These are phyloP conservation scores for Nasonia longicornis DNA, from an alignment of 1,140 invertebrate species.

Conservation along the genomic window DNA sequence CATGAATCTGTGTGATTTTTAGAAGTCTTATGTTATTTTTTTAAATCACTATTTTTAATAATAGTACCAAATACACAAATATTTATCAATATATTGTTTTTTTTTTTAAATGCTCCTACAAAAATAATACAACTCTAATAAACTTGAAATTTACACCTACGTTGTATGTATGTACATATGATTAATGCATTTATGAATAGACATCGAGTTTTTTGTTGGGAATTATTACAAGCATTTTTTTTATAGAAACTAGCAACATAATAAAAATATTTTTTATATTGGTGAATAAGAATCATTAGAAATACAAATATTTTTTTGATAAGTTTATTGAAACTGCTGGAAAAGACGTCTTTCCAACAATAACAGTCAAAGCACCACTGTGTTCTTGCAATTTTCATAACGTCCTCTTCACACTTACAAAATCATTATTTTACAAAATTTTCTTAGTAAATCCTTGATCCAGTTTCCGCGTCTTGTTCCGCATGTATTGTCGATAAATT, in stretches of 20 bases:
- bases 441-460: conserved; percentile 31
- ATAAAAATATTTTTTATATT: not conserved
- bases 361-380: conserved; percentile 42
- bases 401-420: conserved; percentile 34
- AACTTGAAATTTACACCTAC: no score
- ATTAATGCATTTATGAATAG: no score
- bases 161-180: no score
- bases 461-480: conserved; percentile 27
- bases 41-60: not conserved
- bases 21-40: not conserved
- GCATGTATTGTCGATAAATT: conserved; percentile 31
- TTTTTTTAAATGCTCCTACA: not conserved
- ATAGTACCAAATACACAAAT: not conserved
- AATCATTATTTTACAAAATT: conserved; percentile 46
- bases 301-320: conserved; percentile 26
- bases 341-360: conserved; percentile 34
- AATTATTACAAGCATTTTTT: not conserved
- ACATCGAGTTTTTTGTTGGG: not conserved
- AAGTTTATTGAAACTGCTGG: conserved; percentile 40
- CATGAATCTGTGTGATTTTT: conserved; percentile 1
- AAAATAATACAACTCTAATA: not conserved
- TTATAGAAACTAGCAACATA: conserved; percentile 11
- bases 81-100: not conserved
- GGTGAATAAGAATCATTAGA: conserved; percentile 35
- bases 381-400: conserved; percentile 31